phyloP scores from a whole-genome alignment of 2,888 invertebrate genomes.

The Agrotis puta region DNA sequence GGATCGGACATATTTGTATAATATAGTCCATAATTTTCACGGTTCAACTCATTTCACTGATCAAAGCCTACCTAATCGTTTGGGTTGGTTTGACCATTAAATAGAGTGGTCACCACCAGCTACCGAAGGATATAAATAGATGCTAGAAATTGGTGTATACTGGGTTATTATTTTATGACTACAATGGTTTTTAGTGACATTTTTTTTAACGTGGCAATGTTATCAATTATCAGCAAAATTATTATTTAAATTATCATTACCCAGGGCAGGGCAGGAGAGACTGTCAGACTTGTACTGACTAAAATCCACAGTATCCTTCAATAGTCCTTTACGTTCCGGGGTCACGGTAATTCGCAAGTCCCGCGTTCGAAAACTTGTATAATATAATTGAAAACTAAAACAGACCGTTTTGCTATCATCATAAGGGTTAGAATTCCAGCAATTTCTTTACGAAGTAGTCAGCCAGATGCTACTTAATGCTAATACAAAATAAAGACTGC shows the following conservation, averaged over 20 bases:
- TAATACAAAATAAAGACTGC: constrained; percentile 20
- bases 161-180: constrained; percentile 13
- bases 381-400: neutral
- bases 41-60: constrained; percentile 67
- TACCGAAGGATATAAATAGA: constrained; percentile 47
- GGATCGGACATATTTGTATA: constrained; percentile 61
- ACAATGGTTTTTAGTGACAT: no score
- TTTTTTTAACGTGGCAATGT: no score
- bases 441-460: neutral
- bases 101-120: constrained; percentile 45
- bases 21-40: constrained; percentile 66
- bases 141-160: constrained; percentile 16
- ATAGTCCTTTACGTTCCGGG: no score
- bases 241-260: no score
- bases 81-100: constrained; percentile 61
- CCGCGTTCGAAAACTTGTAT: no score
- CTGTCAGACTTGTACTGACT: no score
- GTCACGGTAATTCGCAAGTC: no score
- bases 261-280: no score
- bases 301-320: no score
- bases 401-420: neutral
- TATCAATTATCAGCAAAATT: no score
- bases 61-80: constrained; percentile 76
- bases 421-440: neutral
- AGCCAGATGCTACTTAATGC: constrained; percentile 34